Evolutionary conservation across 1,140 invertebrate species (phyloP).

Genomic region (Dinothrombium tinctorium): DNA sequence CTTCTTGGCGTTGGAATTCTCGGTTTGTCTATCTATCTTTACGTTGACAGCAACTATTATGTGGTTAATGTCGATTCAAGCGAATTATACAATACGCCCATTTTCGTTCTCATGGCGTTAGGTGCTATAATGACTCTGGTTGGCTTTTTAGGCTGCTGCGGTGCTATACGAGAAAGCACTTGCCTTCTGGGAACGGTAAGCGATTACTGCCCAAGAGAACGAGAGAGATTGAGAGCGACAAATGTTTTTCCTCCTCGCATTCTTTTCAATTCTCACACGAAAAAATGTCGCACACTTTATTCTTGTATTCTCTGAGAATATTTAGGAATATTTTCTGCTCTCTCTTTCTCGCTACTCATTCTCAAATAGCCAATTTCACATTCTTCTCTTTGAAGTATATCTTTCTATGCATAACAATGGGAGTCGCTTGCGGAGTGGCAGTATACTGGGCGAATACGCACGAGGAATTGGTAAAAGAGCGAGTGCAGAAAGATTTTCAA

Average conservation of each 20-base stretch:
- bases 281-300: neutral
- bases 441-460: slow-evolving; percentile 9
- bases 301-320: no score
- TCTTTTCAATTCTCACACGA: no score
- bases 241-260: no score
- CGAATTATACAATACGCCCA: slow-evolving; percentile 38
- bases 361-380: no score
- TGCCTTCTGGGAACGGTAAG: slow-evolving; percentile 58
- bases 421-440: slow-evolving; percentile 5
- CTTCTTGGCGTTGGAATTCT: slow-evolving; percentile 39
- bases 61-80: slow-evolving; percentile 39
- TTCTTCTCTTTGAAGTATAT: slow-evolving; percentile 8
- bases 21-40: slow-evolving; percentile 42
- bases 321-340: no score
- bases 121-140: slow-evolving; percentile 52
- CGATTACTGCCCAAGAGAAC: slow-evolving; percentile 6
- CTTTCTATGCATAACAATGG: slow-evolving; percentile 10
- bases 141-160: slow-evolving; percentile 72
- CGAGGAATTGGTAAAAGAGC: slow-evolving; percentile 22
- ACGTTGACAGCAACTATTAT: slow-evolving; percentile 45
- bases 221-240: no score
- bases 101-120: slow-evolving; percentile 47
- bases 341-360: no score
- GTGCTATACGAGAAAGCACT: slow-evolving; percentile 58
- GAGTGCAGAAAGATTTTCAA: slow-evolving; percentile 34